These are phyloP conservation scores for Contarinia nasturtii DNA, from an alignment of 1,140 invertebrate species.

Conservation along the genomic window DNA sequence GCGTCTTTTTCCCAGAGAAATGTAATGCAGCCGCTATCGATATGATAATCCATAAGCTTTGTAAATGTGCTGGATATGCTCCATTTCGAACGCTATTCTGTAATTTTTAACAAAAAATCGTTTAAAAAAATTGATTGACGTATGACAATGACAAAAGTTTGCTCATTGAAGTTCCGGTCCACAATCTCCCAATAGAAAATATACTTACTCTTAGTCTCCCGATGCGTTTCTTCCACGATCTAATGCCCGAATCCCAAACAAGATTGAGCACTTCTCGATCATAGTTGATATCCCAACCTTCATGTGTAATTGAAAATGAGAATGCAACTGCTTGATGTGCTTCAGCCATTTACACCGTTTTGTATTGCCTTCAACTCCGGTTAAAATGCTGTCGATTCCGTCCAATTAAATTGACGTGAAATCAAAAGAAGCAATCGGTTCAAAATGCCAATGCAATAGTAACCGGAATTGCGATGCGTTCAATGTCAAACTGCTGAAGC, in stretches of 20 bases:
- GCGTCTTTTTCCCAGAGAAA: slow-evolving; percentile 58
- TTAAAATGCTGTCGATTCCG: no score
- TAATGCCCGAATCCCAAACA: slow-evolving; percentile 75
- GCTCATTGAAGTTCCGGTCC: no score
- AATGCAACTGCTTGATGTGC: slow-evolving; percentile 96
- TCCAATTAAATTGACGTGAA: no score
- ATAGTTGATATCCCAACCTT: slow-evolving; percentile 93
- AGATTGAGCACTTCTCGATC: slow-evolving; percentile 84
- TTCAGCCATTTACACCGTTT: slow-evolving; percentile 66
- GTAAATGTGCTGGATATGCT: slow-evolving; percentile 82
- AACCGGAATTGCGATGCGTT: no score
- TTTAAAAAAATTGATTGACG: no score
- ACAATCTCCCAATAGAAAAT: no score
- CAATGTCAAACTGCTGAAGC: no score
- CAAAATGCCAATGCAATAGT: no score
- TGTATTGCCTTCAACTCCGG: no score
- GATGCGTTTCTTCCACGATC: slow-evolving; percentile 86
- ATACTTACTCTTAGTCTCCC: slow-evolving; percentile 60
- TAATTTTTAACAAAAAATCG: no score
- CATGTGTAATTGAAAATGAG: slow-evolving; percentile 91
- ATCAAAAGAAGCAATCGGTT: no score
- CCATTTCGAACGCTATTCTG: slow-evolving; percentile 53
- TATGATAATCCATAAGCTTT: slow-evolving; percentile 67
- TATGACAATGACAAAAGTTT: no score
- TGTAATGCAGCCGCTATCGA: slow-evolving; percentile 38